phyloP scores from a whole-genome alignment of 1,140 invertebrate genomes.

The Nymphalis io region DNA sequence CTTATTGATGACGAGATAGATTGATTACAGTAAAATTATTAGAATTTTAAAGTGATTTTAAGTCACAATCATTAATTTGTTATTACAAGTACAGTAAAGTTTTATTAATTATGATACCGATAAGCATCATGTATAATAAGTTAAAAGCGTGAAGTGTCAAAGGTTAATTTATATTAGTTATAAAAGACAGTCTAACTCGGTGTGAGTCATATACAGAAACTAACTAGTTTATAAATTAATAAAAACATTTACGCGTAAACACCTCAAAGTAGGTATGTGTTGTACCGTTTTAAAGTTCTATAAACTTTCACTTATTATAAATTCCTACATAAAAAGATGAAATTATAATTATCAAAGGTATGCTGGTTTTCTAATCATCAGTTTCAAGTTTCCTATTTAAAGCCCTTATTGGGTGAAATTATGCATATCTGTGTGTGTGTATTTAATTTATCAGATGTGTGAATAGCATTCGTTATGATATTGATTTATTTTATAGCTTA shows the following conservation, averaged over 20 bases:
- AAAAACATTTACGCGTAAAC: conserved; percentile 14
- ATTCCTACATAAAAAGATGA: conserved; percentile 19
- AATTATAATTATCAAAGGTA: conserved; percentile 23
- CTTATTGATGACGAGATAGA: no score
- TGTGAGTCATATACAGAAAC: not conserved
- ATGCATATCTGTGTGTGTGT: not conserved
- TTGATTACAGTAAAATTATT: no score
- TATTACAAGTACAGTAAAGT: not conserved
- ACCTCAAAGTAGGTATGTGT: conserved; percentile 13
- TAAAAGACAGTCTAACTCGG: not conserved
- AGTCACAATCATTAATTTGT: not conserved
- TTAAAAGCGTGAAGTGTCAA: not conserved
- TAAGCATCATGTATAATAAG: not conserved
- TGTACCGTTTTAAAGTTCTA: conserved; percentile 20
- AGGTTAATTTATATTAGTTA: not conserved
- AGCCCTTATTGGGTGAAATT: conserved; percentile 12
- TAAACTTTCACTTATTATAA: conserved; percentile 33
- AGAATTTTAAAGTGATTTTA: no score
- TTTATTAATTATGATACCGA: not conserved
- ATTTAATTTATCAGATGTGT: not conserved
- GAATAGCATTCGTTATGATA: not conserved
- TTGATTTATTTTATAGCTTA: not conserved
- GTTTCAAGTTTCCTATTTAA: conserved; percentile 5
- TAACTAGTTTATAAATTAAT: conserved; percentile 10
- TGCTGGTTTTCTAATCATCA: conserved; percentile 26